phyloP scores from a whole-genome alignment of 1,140 invertebrate species.

The Bemisia tabaci region DNA sequence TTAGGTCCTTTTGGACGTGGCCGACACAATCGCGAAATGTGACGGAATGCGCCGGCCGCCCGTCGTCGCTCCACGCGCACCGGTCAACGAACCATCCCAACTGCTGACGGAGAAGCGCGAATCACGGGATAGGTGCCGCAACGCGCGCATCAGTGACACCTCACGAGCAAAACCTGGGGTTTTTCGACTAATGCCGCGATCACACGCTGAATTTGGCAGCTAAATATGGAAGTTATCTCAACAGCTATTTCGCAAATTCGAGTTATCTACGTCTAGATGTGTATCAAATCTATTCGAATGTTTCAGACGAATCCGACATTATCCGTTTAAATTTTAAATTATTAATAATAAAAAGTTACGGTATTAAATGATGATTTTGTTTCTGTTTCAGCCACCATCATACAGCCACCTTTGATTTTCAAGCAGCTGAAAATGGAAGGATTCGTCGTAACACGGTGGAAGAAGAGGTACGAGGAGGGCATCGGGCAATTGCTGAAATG shows the following conservation, averaged over 20 bases:
- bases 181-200: not conserved
- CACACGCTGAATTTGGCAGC: not conserved
- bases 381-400: conserved; percentile 25
- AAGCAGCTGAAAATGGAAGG: conserved; percentile 49
- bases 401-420: conserved; percentile 27
- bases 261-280: not conserved
- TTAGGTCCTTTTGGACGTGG: no score
- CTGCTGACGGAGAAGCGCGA: no score
- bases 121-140: no score
- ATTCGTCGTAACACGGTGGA: conserved; percentile 43
- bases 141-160: no score
- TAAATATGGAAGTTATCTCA: not conserved
- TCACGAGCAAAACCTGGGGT: no score
- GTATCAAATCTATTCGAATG: no score
- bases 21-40: conserved; percentile 1
- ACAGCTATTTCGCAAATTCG: not conserved
- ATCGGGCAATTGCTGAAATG: conserved; percentile 41
- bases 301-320: no score
- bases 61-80: no score
- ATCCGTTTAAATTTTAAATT: no score
- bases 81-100: not conserved
- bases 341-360: not conserved
- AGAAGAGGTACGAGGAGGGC: conserved; percentile 41
- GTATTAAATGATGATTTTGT: not conserved
- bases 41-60: not conserved